These are phyloP conservation scores for Catotricha subobsoleta DNA, from an alignment of 2,888 invertebrate species.

Conservation along the genomic window DNA sequence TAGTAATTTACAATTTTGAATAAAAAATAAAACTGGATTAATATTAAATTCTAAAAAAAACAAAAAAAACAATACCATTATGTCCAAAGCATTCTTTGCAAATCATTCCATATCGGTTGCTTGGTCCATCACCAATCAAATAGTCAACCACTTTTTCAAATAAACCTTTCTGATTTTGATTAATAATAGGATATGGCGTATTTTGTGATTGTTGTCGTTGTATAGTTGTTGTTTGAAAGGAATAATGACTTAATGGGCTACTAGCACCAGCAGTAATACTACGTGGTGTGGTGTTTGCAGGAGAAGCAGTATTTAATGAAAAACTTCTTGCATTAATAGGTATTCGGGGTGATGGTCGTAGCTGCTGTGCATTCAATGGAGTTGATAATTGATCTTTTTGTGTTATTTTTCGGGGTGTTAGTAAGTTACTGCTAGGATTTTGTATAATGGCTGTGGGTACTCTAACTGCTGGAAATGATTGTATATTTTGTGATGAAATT, in stretches of 20 bases:
- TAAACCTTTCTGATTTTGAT: conserved; percentile 48
- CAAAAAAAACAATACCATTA: conserved; percentile 47
- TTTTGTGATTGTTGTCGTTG: background rate
- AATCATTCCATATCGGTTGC: conserved; percentile 86
- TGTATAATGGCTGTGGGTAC: background rate
- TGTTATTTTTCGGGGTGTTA: background rate
- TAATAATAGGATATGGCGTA: conserved; percentile 27
- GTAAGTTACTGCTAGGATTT: background rate
- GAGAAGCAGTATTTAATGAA: background rate
- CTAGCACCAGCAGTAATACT: too few relatives aligned
- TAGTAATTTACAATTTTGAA: too few relatives aligned
- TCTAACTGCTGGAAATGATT: conserved; percentile 1
- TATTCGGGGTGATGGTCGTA: conserved; percentile 5
- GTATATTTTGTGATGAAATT: too few relatives aligned
- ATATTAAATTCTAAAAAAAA: conserved; percentile 22
- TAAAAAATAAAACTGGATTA: background rate
- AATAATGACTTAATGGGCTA: too few relatives aligned
- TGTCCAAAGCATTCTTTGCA: conserved; percentile 79
- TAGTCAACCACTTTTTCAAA: conserved; percentile 86
- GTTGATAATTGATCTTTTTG: too few relatives aligned
- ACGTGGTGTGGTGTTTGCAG: conserved; percentile 1
- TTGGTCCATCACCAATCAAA: conserved; percentile 87
- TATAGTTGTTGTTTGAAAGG: too few relatives aligned
- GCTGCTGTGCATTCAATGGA: background rate
- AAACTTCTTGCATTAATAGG: conserved; percentile 6